Evolutionary conservation across 2,888 invertebrate genomes (phyloP).

Genomic region (Therioaphis trifolii): DNA sequence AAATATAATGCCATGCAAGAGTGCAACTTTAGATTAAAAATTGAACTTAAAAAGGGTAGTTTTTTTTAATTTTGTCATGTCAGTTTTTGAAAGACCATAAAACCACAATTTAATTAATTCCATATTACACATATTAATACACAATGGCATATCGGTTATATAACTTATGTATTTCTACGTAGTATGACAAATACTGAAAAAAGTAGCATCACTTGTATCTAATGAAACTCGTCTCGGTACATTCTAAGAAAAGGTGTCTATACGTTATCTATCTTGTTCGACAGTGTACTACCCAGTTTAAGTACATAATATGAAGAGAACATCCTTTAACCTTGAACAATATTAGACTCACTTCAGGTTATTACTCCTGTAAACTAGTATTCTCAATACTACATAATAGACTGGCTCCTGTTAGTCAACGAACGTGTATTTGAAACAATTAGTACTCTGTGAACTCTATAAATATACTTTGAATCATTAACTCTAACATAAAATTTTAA

Average conservation of each 20-base stretch:
- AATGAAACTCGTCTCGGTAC: constrained; percentile 59
- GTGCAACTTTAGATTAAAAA: no score
- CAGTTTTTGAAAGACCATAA: no score
- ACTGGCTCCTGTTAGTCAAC: constrained; percentile 11
- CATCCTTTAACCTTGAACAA: constrained; percentile 60
- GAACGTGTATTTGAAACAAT: not conserved
- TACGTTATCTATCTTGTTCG: constrained; percentile 39
- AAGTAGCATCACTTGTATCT: constrained; percentile 41
- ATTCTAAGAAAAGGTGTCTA: constrained; percentile 41
- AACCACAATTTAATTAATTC: no score
- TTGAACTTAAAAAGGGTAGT: no score
- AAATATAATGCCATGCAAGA: no score
- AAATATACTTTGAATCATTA: not conserved
- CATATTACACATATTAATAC: no score
- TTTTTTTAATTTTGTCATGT: no score
- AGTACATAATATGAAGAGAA: constrained; percentile 26
- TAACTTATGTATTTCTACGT: no score
- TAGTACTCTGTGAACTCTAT: not conserved
- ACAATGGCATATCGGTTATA: no score
- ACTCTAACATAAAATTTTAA: no score
- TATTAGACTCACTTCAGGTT: constrained; percentile 62
- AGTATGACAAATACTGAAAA: not conserved
- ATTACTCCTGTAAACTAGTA: constrained; percentile 52
- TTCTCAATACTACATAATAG: constrained; percentile 39
- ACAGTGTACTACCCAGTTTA: constrained; percentile 46